Conservation (phyloP, 2,797 vertebrate species). For the Macropodus opercularis region DNA sequence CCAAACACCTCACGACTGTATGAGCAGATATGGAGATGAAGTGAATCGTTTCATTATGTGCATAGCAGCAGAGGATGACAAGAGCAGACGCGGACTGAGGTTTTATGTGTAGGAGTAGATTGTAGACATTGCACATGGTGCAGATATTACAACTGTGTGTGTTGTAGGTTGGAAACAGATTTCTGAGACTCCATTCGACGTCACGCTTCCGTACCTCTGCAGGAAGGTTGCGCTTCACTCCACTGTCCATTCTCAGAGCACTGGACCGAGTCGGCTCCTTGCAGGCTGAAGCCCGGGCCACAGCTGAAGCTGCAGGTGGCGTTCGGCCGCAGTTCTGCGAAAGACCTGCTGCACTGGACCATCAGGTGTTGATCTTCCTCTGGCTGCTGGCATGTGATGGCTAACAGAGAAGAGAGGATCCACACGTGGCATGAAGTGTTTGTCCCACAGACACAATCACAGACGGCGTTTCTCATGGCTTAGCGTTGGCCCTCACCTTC, state of each 20-base stretch:
- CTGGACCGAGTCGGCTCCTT: constrained; percentile 49
- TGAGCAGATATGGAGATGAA: no score
- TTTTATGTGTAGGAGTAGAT: no score
- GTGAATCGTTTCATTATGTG: background rate
- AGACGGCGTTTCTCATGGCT: background rate
- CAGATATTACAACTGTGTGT: background rate
- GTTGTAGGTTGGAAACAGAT: constrained; percentile 50
- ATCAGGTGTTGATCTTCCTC: constrained; percentile 38
- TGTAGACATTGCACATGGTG: background rate
- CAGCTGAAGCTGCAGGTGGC: constrained; percentile 80
- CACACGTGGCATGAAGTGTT: background rate
- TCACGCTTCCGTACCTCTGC: constrained; percentile 62
- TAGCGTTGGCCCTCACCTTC: constrained; percentile 63
- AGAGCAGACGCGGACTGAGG: no score
- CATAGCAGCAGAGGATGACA: no score
- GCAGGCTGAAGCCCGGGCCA: constrained; percentile 66
- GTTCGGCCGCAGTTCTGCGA: constrained; percentile 54
- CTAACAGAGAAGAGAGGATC: constrained; percentile 31
- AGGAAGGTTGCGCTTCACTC: constrained; percentile 60
- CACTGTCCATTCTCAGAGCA: constrained; percentile 78
- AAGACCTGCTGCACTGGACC: constrained; percentile 62
- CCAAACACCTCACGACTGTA: constrained; percentile 69
- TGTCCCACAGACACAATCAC: background rate
- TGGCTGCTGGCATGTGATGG: constrained; percentile 60
- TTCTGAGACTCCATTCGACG: no score